phyloP scores from a whole-genome alignment of 2,797 vertebrate species.

The Malacoraja senta region DNA sequence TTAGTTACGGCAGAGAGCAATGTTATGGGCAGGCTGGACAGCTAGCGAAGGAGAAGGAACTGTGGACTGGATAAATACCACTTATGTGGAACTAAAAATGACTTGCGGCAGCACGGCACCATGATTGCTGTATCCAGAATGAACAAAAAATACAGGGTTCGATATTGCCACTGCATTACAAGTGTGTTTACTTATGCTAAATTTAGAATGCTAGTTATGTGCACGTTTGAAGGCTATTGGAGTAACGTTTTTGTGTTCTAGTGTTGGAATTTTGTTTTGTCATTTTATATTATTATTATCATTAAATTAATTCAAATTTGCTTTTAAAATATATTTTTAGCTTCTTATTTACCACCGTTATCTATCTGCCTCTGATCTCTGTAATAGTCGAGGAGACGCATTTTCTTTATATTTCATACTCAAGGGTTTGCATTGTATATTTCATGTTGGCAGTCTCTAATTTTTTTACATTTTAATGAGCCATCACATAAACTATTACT shows the following conservation, averaged over 20 bases:
- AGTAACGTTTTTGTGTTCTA: neutral
- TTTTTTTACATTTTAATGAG: neutral
- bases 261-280: neutral
- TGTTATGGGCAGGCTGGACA: no score
- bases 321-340: no score
- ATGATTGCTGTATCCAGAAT: no score
- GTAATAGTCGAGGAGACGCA: neutral
- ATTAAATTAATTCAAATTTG: neutral
- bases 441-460: neutral
- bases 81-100: no score
- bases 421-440: neutral
- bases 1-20: no score
- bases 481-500: neutral
- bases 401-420: neutral
- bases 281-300: neutral
- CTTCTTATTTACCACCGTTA: neutral
- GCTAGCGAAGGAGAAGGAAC: no score
- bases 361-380: neutral
- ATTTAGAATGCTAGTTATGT: no score
- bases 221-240: neutral
- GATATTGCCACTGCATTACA: no score
- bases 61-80: no score
- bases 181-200: no score
- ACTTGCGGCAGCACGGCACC: no score
- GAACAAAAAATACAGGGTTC: no score